Evolutionary conservation across 2,888 invertebrate species (phyloP).

Genomic region (Plagodis pulveraria): DNA sequence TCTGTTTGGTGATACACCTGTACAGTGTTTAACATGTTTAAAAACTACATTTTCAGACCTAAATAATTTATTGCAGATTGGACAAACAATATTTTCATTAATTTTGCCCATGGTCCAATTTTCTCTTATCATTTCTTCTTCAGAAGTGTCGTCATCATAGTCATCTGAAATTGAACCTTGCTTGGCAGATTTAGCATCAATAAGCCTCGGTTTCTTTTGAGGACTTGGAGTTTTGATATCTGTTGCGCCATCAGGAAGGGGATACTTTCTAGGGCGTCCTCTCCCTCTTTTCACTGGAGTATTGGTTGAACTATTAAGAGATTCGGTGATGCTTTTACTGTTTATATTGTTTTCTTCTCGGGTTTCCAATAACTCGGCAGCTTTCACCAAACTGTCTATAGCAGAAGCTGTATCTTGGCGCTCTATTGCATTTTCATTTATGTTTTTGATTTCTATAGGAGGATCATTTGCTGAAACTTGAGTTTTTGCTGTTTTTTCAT

Average conservation of each 20-base stretch:
- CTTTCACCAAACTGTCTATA: constrained; percentile 77
- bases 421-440: constrained; percentile 45
- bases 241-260: constrained; percentile 57
- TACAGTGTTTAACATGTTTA: constrained; percentile 82
- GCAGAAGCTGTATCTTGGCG: constrained; percentile 67
- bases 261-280: constrained; percentile 77
- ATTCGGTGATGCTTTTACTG: constrained; percentile 41
- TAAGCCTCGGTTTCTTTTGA: constrained; percentile 69
- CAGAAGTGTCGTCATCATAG: constrained; percentile 53
- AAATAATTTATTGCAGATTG: constrained; percentile 79
- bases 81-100: constrained; percentile 80
- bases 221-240: constrained; percentile 59
- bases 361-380: constrained; percentile 75
- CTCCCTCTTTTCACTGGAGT: constrained; percentile 74
- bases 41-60: constrained; percentile 81
- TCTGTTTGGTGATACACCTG: constrained; percentile 75
- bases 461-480: constrained; percentile 45
- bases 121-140: constrained; percentile 64
- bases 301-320: constrained; percentile 48
- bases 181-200: constrained; percentile 58
- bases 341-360: constrained; percentile 57
- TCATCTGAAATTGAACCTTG: constrained; percentile 43
- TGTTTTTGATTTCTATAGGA: constrained; percentile 47
- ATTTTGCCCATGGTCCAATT: constrained; percentile 84
- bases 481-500: constrained; percentile 45